Base-by-base conservation (phyloP, 2,888 invertebrate species). In the Thyatira batis region DNA sequence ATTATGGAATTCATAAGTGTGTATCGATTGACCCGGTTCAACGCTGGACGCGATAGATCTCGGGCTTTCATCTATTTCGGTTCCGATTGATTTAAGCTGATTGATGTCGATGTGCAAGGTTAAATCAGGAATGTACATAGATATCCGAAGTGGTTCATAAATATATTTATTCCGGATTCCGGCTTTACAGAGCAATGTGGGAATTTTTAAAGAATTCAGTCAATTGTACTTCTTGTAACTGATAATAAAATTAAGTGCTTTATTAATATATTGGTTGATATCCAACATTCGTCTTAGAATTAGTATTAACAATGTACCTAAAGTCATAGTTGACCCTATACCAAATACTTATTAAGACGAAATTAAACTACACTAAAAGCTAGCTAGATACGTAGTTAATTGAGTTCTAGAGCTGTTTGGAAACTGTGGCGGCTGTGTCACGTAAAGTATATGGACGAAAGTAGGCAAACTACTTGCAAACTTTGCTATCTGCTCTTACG, bases 21-120 rank as follows among this genome's bases (percentile, higher is more conserved):
- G 58, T 52, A 61, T 54, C 61, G 59, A 63, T 61, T 68, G 69
- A 71, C 63, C 60, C 60, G 62, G 61, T 64, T 68, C 60, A 65
- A 61, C 66, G 57, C 63, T 67, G 64, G 60, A 55, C 52, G 57
- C 61, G 56, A 45, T 60, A 59, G 63, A 67, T 65, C 68, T 59
- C 58, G 56, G 58, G 76, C 79, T 82, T 80, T 78, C 71, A 76
- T 85, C 84, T 87, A 87, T 88, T 87, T 85, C 63, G 64, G 80
- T 72, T 67, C 28, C 67, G 75, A 81, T 80, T 74, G 75, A 71
- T 71, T 71, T 62, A 60, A 69, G 63, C 68, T 71, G 71, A 76
- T 76, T 68, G 70, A 71, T 70, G 54, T 61, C 60, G 69, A 62
- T 62, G 60, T 53, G 56, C 69, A 74, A 78, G 73, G 76, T 71